Evolutionary conservation across 2,888 invertebrate genomes (phyloP).

Genomic region (Brenthis daphne): DNA sequence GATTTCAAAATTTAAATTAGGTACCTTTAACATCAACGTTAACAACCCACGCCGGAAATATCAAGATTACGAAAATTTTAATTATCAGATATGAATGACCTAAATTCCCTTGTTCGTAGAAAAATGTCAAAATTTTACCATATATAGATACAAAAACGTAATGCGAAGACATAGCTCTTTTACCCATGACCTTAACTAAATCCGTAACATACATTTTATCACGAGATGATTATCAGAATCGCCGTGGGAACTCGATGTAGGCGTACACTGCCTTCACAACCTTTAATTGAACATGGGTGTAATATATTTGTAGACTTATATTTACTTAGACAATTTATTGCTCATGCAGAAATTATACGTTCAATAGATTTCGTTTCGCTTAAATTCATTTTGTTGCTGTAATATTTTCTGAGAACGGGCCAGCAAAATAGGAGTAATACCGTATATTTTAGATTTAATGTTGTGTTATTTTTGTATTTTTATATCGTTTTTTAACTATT

Average conservation of each 20-base stretch:
- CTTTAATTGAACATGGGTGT: conserved; percentile 14
- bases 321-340: conserved; percentile 11
- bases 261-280: conserved; percentile 29
- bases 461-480: no score
- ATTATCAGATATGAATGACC: neutral
- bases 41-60: neutral
- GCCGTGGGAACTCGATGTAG: conserved; percentile 39
- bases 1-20: no score
- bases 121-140: neutral
- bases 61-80: conserved; percentile 1
- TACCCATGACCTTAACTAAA: conserved; percentile 34
- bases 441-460: no score
- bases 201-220: conserved; percentile 35
- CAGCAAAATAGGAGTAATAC: no score
- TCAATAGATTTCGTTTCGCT: neutral
- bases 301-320: conserved; percentile 14
- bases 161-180: neutral
- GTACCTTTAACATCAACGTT: no score
- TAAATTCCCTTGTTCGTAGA: neutral
- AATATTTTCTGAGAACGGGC: no score
- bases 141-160: conserved; percentile 4
- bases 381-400: neutral
- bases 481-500: no score
- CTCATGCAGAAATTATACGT: conserved; percentile 8
- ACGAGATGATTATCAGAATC: conserved; percentile 34